Base-by-base conservation (phyloP, 2,113 vertebrate genomes). In the Tringa solitaria region DNA sequence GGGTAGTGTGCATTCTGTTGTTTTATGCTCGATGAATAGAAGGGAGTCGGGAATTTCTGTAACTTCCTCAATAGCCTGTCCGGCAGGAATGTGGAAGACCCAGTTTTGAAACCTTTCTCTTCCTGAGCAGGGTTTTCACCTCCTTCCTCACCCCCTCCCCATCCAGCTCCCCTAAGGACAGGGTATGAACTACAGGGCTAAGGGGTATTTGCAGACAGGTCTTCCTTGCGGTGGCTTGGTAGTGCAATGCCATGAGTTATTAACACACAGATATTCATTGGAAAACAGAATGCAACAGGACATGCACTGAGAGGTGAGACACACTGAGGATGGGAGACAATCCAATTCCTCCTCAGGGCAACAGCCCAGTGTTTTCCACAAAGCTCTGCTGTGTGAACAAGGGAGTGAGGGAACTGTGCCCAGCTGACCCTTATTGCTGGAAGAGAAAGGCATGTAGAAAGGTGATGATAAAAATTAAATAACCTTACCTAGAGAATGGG, bases 81-180 rank as follows among this genome's bases (percentile, higher is more conserved):
- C 81, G 75, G 61, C 53, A 95, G 82, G 94, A 95, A 96, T 89
- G 91, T 78, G 75, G 87, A 93, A 93, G 48, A 87, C 61, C 79
- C 63, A 46, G 87, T 95, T 96, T 57, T 76, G 74, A 76, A 85
- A 89, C 82, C 5, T 51, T 91, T 84, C 65, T 91, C 12, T 56
- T 84, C 33, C 60, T 35, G 5, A 51, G 27, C 14, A 72, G 30
- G 8, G 23, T 13, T 72, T 92, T 78, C 33, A 51, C 11, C 27
- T 84, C 26, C 19, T 76, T 90, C 11, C 35, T 14, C 30, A 23
- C 9, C 9, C 21, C 10, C 32, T 41, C 16, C 14, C 3, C 6
- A 33, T 18, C 22, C 28, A 77, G 13, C 35, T 77, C 23, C 65
- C 46, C 33, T 68, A 56, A 92, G 54, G 54, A 63, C 32, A 39